phyloP scores from a whole-genome alignment of 2,888 invertebrate genomes.

The Drosophila falleni region DNA sequence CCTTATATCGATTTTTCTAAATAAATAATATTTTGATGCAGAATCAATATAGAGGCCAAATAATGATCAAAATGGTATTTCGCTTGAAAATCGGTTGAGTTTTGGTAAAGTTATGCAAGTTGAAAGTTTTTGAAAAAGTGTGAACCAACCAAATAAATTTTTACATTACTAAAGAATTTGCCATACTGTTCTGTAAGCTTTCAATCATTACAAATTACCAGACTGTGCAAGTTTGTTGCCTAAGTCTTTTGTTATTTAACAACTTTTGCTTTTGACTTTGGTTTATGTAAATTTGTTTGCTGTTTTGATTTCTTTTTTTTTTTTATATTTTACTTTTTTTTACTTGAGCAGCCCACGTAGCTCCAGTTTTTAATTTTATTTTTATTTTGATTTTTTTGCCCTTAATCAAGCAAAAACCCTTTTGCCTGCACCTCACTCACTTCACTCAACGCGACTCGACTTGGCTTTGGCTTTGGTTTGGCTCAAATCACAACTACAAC shows the following conservation, averaged over 20 bases:
- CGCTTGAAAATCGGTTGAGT: too few species aligned
- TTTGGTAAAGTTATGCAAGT: too few species aligned
- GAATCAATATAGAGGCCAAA: too few species aligned
- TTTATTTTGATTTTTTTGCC: constrained; percentile 57
- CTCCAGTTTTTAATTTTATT: constrained; percentile 52
- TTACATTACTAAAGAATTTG: neutral
- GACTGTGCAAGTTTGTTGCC: constrained; percentile 50
- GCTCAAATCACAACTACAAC: constrained; percentile 63
- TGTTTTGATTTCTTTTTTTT: constrained; percentile 23
- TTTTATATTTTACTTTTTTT: constrained; percentile 44
- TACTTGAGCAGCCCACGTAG: constrained; percentile 62
- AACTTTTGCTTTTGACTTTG: constrained; percentile 36
- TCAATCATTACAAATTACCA: neutral
- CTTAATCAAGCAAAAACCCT: constrained; percentile 74
- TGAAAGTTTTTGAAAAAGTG: too few species aligned
- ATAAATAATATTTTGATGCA: too few species aligned
- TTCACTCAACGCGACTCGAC: constrained; percentile 52
- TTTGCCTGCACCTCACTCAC: constrained; percentile 52
- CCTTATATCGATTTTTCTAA: too few species aligned
- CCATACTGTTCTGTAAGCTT: neutral
- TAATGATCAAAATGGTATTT: too few species aligned
- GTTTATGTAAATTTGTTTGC: constrained; percentile 44
- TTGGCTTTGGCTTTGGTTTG: constrained; percentile 30
- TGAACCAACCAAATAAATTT: too few species aligned
- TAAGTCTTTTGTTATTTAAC: constrained; percentile 59